A percentile compares a stretch with the other conserved stretches of the same genome.
Evolutionary conservation across 2,797 vertebrate species (phyloP).

Genomic region (Dendrocincla tyrannina): DNA sequence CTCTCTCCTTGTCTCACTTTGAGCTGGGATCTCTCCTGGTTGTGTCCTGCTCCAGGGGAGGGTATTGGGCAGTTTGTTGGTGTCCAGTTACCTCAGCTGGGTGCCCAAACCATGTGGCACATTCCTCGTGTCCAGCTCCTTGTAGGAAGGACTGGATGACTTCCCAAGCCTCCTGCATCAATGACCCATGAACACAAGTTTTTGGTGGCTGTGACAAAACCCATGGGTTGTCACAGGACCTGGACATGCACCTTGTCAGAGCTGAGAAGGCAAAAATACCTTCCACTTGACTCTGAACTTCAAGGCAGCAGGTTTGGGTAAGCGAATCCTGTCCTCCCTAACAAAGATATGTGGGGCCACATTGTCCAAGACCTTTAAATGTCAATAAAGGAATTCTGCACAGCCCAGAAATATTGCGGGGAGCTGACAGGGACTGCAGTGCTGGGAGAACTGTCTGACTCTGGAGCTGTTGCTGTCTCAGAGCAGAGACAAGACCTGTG

Average conservation of each 20-base stretch:
- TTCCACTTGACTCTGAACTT: neutral
- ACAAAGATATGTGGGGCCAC: neutral
- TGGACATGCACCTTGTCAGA: neutral
- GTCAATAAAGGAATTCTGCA: constrained; percentile 62
- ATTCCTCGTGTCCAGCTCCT: rapidly evolving
- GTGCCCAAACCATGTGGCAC: neutral
- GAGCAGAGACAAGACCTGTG: neutral
- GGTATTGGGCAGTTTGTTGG: neutral
- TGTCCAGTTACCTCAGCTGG: neutral
- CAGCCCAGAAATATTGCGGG: constrained; percentile 29
- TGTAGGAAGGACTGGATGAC: neutral
- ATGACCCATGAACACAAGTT: rapidly evolving
- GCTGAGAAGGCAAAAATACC: neutral
- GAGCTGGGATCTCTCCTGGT: neutral
- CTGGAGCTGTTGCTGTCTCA: neutral
- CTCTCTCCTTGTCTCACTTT: neutral
- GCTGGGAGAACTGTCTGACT: neutral
- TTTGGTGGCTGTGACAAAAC: neutral
- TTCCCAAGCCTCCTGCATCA: neutral
- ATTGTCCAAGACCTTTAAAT: constrained; percentile 71
- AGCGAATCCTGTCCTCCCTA: neutral
- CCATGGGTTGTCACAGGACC: rapidly evolving
- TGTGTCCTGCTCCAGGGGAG: neutral
- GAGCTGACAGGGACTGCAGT: constrained; percentile 4
- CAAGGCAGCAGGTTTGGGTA: neutral